phyloP scores from a whole-genome alignment of 64 coral and sea anemone genomes.

The Porites australiensis region DNA sequence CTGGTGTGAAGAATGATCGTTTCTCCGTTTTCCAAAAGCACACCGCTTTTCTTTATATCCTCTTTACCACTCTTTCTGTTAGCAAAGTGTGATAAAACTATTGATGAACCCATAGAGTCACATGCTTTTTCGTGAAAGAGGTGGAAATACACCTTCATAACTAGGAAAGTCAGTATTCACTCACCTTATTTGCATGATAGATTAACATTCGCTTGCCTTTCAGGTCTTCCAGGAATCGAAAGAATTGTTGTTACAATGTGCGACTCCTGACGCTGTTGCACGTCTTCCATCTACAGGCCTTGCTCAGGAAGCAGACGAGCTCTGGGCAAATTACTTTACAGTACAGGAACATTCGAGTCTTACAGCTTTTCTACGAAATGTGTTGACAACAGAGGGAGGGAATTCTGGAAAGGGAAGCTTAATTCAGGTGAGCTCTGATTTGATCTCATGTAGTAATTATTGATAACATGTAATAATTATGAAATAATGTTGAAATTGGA shows the following conservation, averaged over 20 bases:
- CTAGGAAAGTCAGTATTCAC: no score
- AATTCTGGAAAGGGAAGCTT: neutral
- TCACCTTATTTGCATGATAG: no score
- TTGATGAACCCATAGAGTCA: no score
- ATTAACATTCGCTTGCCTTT: neutral
- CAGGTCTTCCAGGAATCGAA: conserved; percentile 67
- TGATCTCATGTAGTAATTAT: neutral
- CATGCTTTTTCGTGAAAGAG: no score
- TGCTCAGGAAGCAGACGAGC: neutral
- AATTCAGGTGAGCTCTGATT: neutral
- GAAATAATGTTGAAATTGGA: no score
- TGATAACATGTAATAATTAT: no score
- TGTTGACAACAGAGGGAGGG: conserved; percentile 12
- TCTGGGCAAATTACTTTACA: conserved; percentile 69
- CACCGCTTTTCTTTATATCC: no score
- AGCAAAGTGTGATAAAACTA: no score
- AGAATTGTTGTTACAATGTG: conserved; percentile 69
- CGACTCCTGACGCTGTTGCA: conserved; percentile 74
- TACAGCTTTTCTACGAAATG: conserved; percentile 36
- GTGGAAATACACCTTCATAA: neutral
- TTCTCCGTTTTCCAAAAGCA: no score
- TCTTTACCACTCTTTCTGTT: no score
- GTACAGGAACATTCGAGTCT: conserved; percentile 78
- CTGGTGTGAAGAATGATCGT: no score
- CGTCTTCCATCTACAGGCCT: conserved; percentile 37